Evolutionary conservation across 2,888 invertebrate genomes (phyloP).

Genomic region (Trichogramma evanescens): DNA sequence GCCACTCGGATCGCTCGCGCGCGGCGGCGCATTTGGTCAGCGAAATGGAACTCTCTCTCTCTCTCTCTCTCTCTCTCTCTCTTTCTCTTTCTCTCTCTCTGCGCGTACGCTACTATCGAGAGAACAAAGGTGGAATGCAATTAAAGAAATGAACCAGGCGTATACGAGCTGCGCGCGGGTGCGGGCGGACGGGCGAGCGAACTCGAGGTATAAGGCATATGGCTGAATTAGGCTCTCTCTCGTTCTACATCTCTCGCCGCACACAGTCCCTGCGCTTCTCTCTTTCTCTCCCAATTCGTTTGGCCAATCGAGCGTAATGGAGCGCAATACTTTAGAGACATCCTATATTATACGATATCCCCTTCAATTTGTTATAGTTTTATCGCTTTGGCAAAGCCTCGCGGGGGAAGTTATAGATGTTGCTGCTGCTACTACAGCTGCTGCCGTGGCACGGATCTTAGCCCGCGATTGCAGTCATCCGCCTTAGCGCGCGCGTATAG

Average conservation of each 20-base stretch:
- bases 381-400: no score
- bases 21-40: not conserved
- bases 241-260: not conserved
- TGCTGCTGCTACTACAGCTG: no score
- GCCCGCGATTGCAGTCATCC: no score
- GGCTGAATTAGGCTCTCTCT: not conserved
- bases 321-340: not conserved
- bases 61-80: not conserved
- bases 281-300: not conserved
- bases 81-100: no score
- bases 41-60: not conserved
- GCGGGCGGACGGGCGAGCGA: no score
- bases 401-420: no score
- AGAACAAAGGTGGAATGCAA: constrained; percentile 6
- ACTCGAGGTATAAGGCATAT: no score
- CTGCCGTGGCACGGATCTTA: no score
- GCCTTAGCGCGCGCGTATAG: no score
- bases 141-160: constrained; percentile 9
- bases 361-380: no score
- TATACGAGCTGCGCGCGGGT: no score
- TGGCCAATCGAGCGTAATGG: not conserved
- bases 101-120: not conserved
- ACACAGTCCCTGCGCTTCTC: not conserved
- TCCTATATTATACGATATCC: no score
- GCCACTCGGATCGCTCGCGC: not conserved